phyloP scores from a whole-genome alignment of 1,140 invertebrate species.

The Apis cerana region DNA sequence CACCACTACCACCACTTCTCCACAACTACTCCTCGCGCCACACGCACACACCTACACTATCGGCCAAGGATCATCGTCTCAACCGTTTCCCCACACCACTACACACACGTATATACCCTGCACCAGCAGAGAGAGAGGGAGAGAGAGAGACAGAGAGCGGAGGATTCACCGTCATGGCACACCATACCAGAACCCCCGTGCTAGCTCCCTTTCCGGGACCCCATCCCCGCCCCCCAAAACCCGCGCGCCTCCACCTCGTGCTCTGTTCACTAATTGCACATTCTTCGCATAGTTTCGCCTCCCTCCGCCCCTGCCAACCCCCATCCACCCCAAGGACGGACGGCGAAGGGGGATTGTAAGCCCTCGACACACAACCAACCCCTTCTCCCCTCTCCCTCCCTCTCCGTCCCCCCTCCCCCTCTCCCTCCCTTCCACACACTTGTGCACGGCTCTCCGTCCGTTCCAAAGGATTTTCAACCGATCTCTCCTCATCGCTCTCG shows the following conservation, averaged over 20 bases:
- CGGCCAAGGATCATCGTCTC: background rate
- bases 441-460: conserved; percentile 16
- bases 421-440: background rate
- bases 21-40: background rate
- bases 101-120: background rate
- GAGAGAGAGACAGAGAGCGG: background rate
- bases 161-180: conserved; percentile 60
- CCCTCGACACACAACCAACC: conserved; percentile 60
- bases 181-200: conserved; percentile 61
- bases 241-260: conserved; percentile 69
- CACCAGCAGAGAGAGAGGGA: conserved; percentile 13
- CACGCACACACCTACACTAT: too few species aligned
- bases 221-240: conserved; percentile 53
- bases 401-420: conserved; percentile 19
- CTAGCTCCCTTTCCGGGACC: conserved; percentile 62
- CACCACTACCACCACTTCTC: conserved; percentile 3
- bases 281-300: conserved; percentile 93
- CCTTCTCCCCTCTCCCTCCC: background rate
- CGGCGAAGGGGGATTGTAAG: conserved; percentile 53
- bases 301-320: conserved; percentile 69
- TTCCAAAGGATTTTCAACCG: background rate
- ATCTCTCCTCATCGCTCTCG: conserved; percentile 27
- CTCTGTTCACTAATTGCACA: conserved; percentile 93
- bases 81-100: background rate
- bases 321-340: conserved; percentile 49